phyloP scores from a whole-genome alignment of 2,797 vertebrate genomes.

The Aotus griseimembra region DNA sequence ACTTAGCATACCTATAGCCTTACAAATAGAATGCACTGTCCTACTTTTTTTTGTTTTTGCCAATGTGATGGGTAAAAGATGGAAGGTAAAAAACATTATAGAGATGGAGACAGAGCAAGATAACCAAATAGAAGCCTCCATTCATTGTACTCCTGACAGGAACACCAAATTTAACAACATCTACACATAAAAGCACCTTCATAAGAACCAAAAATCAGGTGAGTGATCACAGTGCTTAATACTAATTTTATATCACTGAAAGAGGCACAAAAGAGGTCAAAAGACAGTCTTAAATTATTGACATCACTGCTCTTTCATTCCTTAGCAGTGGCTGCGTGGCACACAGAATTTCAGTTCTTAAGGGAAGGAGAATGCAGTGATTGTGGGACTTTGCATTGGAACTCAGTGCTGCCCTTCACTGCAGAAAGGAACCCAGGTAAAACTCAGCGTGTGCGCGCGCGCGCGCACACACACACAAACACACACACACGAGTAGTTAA shows the following conservation, averaged over 20 bases:
- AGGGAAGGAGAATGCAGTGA: not conserved
- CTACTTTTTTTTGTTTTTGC: not conserved
- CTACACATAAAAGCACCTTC: not conserved
- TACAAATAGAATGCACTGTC: not conserved
- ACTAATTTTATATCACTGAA: not conserved
- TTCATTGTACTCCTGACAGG: not conserved
- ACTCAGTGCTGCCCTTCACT: not conserved
- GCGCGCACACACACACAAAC: rapidly evolving
- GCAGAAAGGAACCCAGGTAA: not conserved
- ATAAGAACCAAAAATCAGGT: not conserved
- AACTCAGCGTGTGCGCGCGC: rapidly evolving
- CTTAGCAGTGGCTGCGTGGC: not conserved
- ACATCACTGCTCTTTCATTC: not conserved
- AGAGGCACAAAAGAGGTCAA: not conserved
- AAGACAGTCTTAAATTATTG: not conserved
- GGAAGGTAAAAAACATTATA: not conserved
- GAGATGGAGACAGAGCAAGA: not conserved
- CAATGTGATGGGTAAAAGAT: not conserved
- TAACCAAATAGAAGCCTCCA: not conserved
- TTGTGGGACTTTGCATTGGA: not conserved
- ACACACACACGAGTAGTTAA: not conserved
- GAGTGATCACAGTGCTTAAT: not conserved
- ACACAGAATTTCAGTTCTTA: not conserved
- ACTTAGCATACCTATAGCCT: not conserved
- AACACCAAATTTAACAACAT: not conserved